Base-by-base conservation (phyloP, 1,140 invertebrate species). In the Calephelis nemesis region DNA sequence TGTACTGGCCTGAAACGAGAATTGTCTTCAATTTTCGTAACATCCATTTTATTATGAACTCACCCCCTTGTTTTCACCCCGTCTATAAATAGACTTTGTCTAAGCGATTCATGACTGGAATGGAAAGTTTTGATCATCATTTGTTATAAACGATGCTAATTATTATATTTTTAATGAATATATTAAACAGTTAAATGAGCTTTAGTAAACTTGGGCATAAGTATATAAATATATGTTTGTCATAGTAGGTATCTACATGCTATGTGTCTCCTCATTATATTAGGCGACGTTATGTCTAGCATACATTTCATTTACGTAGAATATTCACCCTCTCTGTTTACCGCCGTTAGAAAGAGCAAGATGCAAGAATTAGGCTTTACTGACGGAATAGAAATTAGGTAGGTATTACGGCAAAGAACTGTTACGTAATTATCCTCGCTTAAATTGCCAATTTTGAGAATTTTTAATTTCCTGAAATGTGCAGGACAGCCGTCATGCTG, bases 1-100 rank as follows among this genome's bases (percentile, higher is more conserved):
- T 67, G 70, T 65, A 78, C 78, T 81, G 73, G 74, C 76, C 70
- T 76, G 54, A 58, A 58, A 58, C 12, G 54, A 58, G 54, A 58
- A 54, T 58, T 58, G 64, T 69, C 73, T 75, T 75, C 40, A 70
- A 70, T 62, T 62, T 58, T 58, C 54, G 54, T 63, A 69, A 69
- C 47, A 60, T 48, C 71, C 67, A 68, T 49, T 69, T 69, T 67
- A 15, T 65, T 45, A 54, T 62, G 50, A 42, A 69, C 62, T 15
- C 74, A 65, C 70, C 64, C 49, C 47, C 67, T 52, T 64, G 58
- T 30, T 63, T 65, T 13, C 50, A 64, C 60, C 65, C 65, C 69
- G 45, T 66, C 65, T 66, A 66, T 54, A 66, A 66, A 66, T 66
- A 66, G 50, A 40, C 7, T 66, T 54, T 54, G 19, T 15, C 40